Evolutionary conservation across 2,797 vertebrate genomes (phyloP).

Genomic region (Acanthurus lineatus): DNA sequence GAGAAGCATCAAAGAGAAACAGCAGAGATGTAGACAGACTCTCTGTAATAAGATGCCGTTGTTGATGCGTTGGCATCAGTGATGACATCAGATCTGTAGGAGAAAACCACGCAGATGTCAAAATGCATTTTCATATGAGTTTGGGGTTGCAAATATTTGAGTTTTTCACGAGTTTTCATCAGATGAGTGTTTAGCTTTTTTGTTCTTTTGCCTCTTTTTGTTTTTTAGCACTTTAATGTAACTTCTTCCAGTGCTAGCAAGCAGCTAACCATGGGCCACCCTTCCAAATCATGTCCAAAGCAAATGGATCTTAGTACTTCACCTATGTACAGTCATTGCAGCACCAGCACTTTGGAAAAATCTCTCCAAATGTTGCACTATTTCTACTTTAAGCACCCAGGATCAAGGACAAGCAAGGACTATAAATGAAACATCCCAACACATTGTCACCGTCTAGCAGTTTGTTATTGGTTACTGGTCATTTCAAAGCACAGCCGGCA

Average conservation of each 20-base stretch:
- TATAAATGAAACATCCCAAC: too few relatives aligned
- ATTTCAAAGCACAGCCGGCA: too few relatives aligned
- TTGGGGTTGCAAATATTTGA: not conserved
- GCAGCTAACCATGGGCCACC: constrained; percentile 1
- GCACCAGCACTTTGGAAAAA: too few relatives aligned
- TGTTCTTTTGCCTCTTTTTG: constrained; percentile 7
- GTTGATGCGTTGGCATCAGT: not conserved
- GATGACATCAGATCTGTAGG: too few relatives aligned
- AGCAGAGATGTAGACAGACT: constrained; percentile 5
- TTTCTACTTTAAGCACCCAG: too few relatives aligned
- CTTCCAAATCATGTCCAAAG: constrained; percentile 2
- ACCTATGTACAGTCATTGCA: too few relatives aligned
- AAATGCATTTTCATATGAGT: too few relatives aligned
- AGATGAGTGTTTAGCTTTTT: not conserved
- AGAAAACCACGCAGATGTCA: not conserved
- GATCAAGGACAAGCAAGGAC: too few relatives aligned
- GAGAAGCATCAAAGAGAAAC: constrained; percentile 25
- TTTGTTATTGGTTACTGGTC: too few relatives aligned
- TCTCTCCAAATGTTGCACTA: too few relatives aligned
- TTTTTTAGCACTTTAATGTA: not conserved
- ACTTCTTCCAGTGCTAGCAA: not conserved
- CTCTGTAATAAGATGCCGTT: not conserved
- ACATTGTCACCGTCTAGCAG: too few relatives aligned
- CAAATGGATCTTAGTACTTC: not conserved
- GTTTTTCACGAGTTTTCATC: not conserved